Base-by-base conservation (phyloP, 2,113 vertebrate genomes). In the Caranx melampygus region DNA sequence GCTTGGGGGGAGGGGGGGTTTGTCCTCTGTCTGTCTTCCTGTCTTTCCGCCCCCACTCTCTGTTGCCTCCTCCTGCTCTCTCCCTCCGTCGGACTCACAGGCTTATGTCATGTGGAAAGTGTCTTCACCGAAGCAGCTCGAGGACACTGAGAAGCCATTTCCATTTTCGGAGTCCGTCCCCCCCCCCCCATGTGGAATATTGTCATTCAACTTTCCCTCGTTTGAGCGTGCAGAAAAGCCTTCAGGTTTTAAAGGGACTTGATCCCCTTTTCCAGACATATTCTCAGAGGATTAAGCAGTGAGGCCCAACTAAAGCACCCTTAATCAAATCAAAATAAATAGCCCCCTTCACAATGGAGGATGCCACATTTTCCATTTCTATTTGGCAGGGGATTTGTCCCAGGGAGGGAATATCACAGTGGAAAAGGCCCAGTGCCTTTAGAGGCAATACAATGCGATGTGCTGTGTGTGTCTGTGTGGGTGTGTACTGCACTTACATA, bases 241-340 rank as follows among this genome's bases (percentile, higher is more conserved):
- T 91, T 78, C 86, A 93, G 92, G 92, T 93, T 94, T 91, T 91
- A 92, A 89, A 92, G 89, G 89, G 91, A 93, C 91, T 93, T 93
- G 91, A 94, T 93, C 92, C 94, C 92, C 88, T 94, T 95, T 94
- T 92, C 94, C 93, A 95, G 94, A 94, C 94, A 91, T 91, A 92
- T 94, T 95, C 92, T 93, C 90, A 75, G 84, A 77, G 91, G 93
- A 95, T 95, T 95, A 95, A 86, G 92, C 90, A 83, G 82, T 45
- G 87, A 92, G 90, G 90, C 88, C 84, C 81, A 82, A 91, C 92
- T 87, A 94, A 93, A 94, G 93, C 88, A 87, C 89, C 88, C 91
- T 89, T 94, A 94, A 94, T 94, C 92, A 94, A 94, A 95, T 94
- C 91, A 94, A 92, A 95, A 94, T 94, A 94, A 95, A 92, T 94